A percentile compares a stretch with the other conserved stretches of the same genome.
These are phyloP conservation scores for Mirza zaza DNA, from an alignment of 2,113 vertebrate species.

Conservation along the genomic window DNA sequence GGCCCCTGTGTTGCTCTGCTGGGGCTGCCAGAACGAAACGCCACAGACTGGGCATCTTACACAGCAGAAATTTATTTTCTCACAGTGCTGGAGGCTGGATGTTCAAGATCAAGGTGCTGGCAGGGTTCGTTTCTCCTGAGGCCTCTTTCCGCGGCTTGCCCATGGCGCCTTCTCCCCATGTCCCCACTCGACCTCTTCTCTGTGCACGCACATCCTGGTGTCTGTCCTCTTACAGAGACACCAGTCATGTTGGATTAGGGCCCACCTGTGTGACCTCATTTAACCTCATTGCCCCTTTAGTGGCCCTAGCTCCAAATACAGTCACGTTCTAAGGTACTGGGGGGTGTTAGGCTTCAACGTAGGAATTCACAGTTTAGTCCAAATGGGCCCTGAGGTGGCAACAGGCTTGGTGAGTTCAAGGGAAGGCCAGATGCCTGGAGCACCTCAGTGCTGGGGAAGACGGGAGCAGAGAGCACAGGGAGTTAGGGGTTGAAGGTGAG, in stretches of 20 bases:
- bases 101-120: not conserved
- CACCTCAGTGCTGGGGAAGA: not conserved
- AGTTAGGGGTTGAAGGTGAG: not conserved
- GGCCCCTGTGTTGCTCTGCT: rapidly evolving
- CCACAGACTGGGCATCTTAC: not conserved
- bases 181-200: not conserved
- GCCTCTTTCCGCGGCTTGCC: not conserved
- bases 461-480: not conserved
- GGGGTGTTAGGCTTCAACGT: not conserved
- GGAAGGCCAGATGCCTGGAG: not conserved
- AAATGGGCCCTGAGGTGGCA: not conserved
- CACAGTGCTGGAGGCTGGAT: not conserved
- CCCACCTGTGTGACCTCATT: not conserved
- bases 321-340: not conserved
- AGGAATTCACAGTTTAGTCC: not conserved
- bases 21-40: not conserved
- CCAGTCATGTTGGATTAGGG: not conserved
- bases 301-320: not conserved
- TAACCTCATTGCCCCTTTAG: not conserved
- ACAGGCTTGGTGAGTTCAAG: not conserved
- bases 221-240: not conserved
- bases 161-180: not conserved
- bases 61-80: not conserved
- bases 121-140: not conserved
- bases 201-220: rapidly evolving